A percentile compares a stretch with the other conserved stretches of the same genome.
Evolutionary conservation across 2,797 vertebrate genomes (phyloP).

Genomic region (Mus spretus): DNA sequence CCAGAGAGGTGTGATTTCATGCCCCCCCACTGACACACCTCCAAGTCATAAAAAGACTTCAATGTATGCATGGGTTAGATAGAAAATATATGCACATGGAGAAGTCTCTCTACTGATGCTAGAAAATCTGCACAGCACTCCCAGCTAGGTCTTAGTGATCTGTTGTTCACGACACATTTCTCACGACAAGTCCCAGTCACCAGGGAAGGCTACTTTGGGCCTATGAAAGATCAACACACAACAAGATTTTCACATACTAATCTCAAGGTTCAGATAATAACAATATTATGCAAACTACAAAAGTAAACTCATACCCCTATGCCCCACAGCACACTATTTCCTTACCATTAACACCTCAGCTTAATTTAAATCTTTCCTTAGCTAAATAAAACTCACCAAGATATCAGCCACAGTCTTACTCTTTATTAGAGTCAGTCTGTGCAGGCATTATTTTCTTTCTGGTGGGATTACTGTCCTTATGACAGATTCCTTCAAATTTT

Average conservation of each 20-base stretch:
- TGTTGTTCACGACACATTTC: neutral
- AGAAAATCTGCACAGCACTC: neutral
- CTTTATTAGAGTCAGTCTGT: neutral
- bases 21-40: neutral
- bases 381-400: neutral
- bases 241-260: neutral
- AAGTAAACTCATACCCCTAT: neutral
- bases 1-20: too few relatives aligned
- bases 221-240: neutral
- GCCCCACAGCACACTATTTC: neutral
- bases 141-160: neutral
- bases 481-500: constrained; percentile 5
- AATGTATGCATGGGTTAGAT: neutral
- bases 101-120: neutral
- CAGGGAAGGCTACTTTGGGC: neutral
- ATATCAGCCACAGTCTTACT: neutral
- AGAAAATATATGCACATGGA: neutral
- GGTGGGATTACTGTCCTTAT: neutral
- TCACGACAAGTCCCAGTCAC: neutral
- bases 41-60: neutral
- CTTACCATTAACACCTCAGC: neutral
- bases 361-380: neutral
- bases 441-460: neutral
- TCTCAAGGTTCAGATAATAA: neutral
- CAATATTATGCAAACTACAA: neutral